These are phyloP conservation scores for Lacerta agilis DNA, from an alignment of 2,797 vertebrate genomes.

Conservation along the genomic window DNA sequence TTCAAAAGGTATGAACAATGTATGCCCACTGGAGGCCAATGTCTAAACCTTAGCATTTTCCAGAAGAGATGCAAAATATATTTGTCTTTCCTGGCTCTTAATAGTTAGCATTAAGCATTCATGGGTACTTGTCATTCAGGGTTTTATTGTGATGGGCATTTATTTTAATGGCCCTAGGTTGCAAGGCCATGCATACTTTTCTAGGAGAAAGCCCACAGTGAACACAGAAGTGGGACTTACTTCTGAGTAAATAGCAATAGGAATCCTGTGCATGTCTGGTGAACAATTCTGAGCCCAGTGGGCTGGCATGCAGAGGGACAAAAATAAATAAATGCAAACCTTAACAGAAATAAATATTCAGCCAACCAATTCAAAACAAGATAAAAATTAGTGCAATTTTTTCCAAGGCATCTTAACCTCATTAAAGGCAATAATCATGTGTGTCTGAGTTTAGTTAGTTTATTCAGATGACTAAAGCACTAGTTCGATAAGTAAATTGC, in stretches of 20 bases:
- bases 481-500: neutral
- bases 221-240: neutral
- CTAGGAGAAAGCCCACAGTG: neutral
- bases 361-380: neutral
- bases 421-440: neutral
- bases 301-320: neutral
- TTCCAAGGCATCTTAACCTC: rapidly evolving
- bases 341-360: neutral
- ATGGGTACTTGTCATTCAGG: neutral
- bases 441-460: constrained; percentile 7
- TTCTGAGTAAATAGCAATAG: neutral
- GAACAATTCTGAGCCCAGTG: neutral
- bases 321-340: neutral
- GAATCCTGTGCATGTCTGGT: no score
- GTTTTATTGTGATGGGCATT: neutral
- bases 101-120: neutral
- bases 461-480: neutral
- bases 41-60: neutral
- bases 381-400: no score
- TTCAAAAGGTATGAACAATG: neutral
- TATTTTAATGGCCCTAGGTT: neutral
- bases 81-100: neutral
- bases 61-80: neutral
- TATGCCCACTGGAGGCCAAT: neutral
- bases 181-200: neutral